Base-by-base conservation (phyloP, 2,113 vertebrate genomes). In the Antigone vipio region DNA sequence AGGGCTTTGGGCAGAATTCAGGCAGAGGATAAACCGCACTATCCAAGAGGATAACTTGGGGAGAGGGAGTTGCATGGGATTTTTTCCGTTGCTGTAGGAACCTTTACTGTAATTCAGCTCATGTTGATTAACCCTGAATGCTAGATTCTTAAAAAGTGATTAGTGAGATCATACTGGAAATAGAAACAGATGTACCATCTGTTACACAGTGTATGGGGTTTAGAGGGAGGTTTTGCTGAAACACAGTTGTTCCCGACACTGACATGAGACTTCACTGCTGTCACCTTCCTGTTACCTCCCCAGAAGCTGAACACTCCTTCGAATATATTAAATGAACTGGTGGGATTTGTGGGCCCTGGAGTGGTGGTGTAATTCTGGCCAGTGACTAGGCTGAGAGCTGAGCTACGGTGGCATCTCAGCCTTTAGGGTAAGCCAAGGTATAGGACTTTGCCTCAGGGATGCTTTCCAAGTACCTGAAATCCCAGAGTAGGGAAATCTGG, bases 131-230 rank as follows among this genome's bases (percentile, higher is more conserved):
- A 92, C 96, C 78, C 78, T 89, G 87, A 79, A 94, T 62, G 78
- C 89, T 88, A 45, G 62, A 91, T 89, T 97, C 93, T 94, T 94
- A 71, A 96, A 89, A 93, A 95, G 95, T 95, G 91, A 95, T 97
- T 96, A 95, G 95, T 94, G 94, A 96, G 86, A 91, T 92, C 89
- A 80, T 69, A 32, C 71, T 94, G 84, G 94, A 96, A 97, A 62
- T 13, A 83, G 84, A 96, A 94, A 83, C 96, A 97, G 96, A 95
- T 93, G 95, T 82, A 58, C 93, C 97, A 97, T 95, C 94, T 97
- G 92, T 75, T 92, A 68, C 0, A 0, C 74, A 68, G 89, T 40
- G 75, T 32, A 68, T 12, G 55, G 71, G 45, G 59, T 59, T 94
- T 66, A 85, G 75, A 85, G 32, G 45, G 53, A 85, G 58, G 53